Conservation (phyloP, 2,888 invertebrate genomes). For the Heliothis peltigera region DNA sequence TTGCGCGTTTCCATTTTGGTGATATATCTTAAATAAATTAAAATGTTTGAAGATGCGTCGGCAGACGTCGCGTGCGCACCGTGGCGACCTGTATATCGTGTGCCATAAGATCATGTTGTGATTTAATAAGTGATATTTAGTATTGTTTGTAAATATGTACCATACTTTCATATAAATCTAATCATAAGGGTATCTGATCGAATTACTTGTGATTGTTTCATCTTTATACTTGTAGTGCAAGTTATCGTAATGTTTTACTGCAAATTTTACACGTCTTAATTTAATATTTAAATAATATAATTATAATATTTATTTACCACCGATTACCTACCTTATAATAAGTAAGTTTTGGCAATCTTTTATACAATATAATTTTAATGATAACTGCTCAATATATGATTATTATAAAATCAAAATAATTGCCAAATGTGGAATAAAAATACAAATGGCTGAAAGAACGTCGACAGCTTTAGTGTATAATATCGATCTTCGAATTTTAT, state of each 20-base stretch:
- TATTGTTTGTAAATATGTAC: constrained; percentile 90
- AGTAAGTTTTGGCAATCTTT: constrained; percentile 59
- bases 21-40: constrained; percentile 81
- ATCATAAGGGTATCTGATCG: constrained; percentile 79
- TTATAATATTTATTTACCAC: constrained; percentile 64
- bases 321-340: constrained; percentile 57
- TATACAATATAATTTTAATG: constrained; percentile 49
- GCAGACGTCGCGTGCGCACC: constrained; percentile 58
- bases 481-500: constrained; percentile 48
- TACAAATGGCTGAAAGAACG: constrained; percentile 35
- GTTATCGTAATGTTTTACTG: constrained; percentile 59
- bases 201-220: constrained; percentile 74
- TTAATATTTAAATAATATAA: constrained; percentile 58
- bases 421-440: constrained; percentile 45
- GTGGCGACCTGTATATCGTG: constrained; percentile 84
- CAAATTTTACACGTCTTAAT: constrained; percentile 54
- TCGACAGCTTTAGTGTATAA: constrained; percentile 30
- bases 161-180: constrained; percentile 85
- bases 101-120: constrained; percentile 90
- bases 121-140: constrained; percentile 89
- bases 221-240: constrained; percentile 68
- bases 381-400: constrained; percentile 46
- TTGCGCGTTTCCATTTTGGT: constrained; percentile 80
- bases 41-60: constrained; percentile 86
- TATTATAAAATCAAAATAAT: constrained; percentile 28